Percentiles rank a stretch among this genome's conserved stretches.
phyloP scores from a whole-genome alignment of 2,888 invertebrate species.

The Abrostola triplasia region DNA sequence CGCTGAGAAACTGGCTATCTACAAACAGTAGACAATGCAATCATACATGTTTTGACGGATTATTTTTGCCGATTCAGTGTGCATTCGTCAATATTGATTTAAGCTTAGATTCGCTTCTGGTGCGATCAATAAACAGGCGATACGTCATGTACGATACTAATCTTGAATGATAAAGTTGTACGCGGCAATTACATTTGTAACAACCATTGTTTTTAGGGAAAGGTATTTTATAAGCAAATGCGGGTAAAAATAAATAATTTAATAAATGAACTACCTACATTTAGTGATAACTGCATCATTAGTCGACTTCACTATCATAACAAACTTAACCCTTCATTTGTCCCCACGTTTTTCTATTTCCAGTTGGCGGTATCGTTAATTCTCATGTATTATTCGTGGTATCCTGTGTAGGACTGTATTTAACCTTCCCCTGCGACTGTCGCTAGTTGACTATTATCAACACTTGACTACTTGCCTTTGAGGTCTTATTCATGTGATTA shows the following conservation, averaged over 20 bases:
- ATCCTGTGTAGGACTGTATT: constrained; percentile 33
- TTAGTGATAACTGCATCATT: too few species aligned
- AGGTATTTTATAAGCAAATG: too few species aligned
- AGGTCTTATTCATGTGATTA: too few species aligned
- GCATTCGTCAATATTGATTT: constrained; percentile 40
- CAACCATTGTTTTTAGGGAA: too few species aligned
- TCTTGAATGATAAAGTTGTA: constrained; percentile 34
- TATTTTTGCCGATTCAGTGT: constrained; percentile 25
- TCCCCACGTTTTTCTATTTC: constrained; percentile 4
- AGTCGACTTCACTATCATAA: background rate
- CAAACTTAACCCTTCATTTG: constrained; percentile 13
- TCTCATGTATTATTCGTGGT: constrained; percentile 36
- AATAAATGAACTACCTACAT: too few species aligned
- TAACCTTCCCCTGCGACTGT: constrained; percentile 2
- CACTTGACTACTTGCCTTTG: too few species aligned
- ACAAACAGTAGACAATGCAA: constrained; percentile 41
- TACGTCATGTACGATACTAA: constrained; percentile 15
- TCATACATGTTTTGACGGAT: constrained; percentile 36
- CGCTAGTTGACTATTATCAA: too few species aligned
- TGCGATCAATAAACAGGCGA: constrained; percentile 20
- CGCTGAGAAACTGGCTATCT: constrained; percentile 50
- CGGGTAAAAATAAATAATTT: too few species aligned
- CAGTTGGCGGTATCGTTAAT: constrained; percentile 9
- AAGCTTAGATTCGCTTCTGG: constrained; percentile 28
- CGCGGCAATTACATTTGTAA: constrained; percentile 1